Evolutionary conservation across 2,797 vertebrate genomes (phyloP), one percentile per base, ranked within the genome.

Genomic region (Melopsittacus undulatus): DNA sequence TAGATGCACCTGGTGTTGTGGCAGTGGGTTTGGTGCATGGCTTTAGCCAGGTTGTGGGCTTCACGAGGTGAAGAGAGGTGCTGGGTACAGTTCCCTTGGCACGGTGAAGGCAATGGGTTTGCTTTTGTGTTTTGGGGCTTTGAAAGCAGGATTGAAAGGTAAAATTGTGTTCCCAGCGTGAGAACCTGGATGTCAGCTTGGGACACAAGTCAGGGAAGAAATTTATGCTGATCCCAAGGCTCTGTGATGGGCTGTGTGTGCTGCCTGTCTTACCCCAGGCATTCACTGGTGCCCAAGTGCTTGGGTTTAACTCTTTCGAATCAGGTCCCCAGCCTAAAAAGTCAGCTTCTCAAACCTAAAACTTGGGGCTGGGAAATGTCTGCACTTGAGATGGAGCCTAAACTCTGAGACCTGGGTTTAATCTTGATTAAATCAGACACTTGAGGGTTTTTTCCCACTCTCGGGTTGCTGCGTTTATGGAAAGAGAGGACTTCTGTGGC

Each of bases 1-100:
- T 18, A 1, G 18, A 0, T 9, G 40, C 4, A 1, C 29, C 68
- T 49, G 1, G 3, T n/a, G 0, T 24, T 8, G 73, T 16, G 68
- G 73, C 38, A 4, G 45, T 0, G 10, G 82, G 48, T 48, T 57
- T 1, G 29, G 16, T 4, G 63, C 3, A 1, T 36, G 36, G 36
- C 36, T 36, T 36, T 36, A 36, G 36, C 36, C 36, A 36, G 57
- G 12, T 24, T 3, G 3, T 34, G 42, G 54, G 74, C 17, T 89
- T 36, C 6, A 0, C 0, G 23, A 45, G 56, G 56, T 16, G 56
- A 23, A 24, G 56, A 23, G n/a, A 70, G 80, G 75, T 54, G 68
- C 48, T 11, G 64, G 54, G 36, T 42, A 89, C 79, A 48, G 86
- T 83, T 42, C 7, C 40, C 73, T 56, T 36, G 82, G 48, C 40